These are phyloP conservation scores for Lithophane socia DNA, from an alignment of 2,888 invertebrate genomes.

Conservation along the genomic window DNA sequence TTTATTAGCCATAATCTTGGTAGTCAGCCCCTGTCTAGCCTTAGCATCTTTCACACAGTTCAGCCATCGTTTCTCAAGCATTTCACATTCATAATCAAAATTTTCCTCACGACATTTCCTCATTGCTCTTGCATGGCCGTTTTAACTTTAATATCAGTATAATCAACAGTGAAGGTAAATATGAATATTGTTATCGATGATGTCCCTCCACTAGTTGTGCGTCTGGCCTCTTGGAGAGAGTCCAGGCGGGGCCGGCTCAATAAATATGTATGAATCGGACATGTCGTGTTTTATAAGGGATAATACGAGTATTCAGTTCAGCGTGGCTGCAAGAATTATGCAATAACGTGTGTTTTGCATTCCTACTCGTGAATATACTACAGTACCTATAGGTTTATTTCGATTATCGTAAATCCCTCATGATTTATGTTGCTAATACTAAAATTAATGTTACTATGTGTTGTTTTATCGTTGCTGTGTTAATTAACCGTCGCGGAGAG, in stretches of 20 bases:
- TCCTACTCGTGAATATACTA: neutral
- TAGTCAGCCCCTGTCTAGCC: neutral
- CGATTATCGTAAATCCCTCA: conserved; percentile 28
- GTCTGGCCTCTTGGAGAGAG: conserved; percentile 69
- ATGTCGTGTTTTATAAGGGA: conserved; percentile 71
- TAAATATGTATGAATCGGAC: conserved; percentile 82
- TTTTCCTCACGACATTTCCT: too few species aligned
- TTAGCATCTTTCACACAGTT: neutral
- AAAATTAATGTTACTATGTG: conserved; percentile 44
- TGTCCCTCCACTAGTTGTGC: conserved; percentile 37
- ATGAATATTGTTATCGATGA: neutral
- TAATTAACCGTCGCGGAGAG: conserved; percentile 27
- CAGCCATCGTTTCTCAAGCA: neutral
- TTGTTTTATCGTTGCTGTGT: conserved; percentile 46
- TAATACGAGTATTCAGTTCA: conserved; percentile 55
- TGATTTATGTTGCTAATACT: conserved; percentile 43
- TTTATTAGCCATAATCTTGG: neutral
- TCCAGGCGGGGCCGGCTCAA: conserved; percentile 75
- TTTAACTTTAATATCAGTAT: neutral
- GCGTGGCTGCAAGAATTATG: conserved; percentile 5
- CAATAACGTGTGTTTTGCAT: conserved; percentile 2
- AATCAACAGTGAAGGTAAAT: neutral
- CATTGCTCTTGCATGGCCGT: neutral
- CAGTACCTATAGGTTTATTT: conserved; percentile 31
- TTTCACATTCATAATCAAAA: neutral